Conservation (phyloP, 2,888 invertebrate genomes). For the Plebejus melissa region DNA sequence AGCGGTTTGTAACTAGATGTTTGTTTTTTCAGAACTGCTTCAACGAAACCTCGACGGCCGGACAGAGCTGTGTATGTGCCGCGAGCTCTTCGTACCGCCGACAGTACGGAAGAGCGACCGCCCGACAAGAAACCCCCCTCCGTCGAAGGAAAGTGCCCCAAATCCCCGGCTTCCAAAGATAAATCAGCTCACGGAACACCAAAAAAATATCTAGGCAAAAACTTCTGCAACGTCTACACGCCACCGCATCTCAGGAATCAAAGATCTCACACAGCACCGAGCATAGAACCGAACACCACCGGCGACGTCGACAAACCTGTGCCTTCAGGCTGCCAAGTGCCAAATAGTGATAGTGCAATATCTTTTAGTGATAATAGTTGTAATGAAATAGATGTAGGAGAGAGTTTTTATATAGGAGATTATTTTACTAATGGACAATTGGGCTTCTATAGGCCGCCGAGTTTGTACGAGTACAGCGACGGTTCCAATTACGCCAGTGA, state of each 20-base stretch:
- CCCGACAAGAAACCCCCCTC: slow-evolving; percentile 47
- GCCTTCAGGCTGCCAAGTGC: slow-evolving; percentile 72
- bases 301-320: slow-evolving; percentile 58
- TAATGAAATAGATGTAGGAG: slow-evolving; percentile 62
- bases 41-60: slow-evolving; percentile 80
- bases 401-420: slow-evolving; percentile 76
- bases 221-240: slow-evolving; percentile 73
- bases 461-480: slow-evolving; percentile 59
- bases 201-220: slow-evolving; percentile 61
- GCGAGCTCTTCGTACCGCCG: slow-evolving; percentile 79
- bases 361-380: slow-evolving; percentile 68
- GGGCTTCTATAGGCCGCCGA: slow-evolving; percentile 67
- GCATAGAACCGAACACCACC: slow-evolving; percentile 52
- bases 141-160: slow-evolving; percentile 56
- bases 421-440: slow-evolving; percentile 72
- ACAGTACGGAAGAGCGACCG: slow-evolving; percentile 42
- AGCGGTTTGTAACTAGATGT: not conserved
- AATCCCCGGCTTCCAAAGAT: slow-evolving; percentile 60
- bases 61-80: slow-evolving; percentile 90
- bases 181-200: slow-evolving; percentile 63
- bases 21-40: slow-evolving; percentile 46
- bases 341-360: slow-evolving; percentile 78
- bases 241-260: slow-evolving; percentile 70
- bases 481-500: slow-evolving; percentile 48
- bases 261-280: slow-evolving; percentile 59